Evolutionary conservation across 2,888 invertebrate species (phyloP).

Genomic region (Latrodectus hesperus): DNA sequence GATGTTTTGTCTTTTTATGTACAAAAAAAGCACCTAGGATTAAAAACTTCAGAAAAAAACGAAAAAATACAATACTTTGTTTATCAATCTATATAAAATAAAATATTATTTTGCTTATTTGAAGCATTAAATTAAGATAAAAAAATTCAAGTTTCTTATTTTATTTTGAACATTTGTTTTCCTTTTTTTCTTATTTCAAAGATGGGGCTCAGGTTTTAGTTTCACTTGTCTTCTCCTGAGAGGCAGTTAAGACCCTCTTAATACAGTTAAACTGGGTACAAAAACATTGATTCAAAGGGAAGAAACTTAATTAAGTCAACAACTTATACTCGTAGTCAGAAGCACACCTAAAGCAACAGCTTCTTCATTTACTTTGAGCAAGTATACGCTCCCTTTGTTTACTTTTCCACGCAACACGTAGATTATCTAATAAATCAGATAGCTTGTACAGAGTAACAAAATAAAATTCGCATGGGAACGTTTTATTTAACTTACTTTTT

Average conservation of each 20-base stretch:
- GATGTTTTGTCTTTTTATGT: no score
- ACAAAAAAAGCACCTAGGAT: no score
- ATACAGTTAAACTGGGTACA: constrained; percentile 64
- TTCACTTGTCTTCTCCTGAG: constrained; percentile 44
- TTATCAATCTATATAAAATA: neutral
- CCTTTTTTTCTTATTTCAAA: constrained; percentile 17
- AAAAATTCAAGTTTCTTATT: constrained; percentile 23
- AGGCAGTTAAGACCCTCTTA: constrained; percentile 55
- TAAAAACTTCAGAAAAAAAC: neutral
- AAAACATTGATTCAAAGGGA: constrained; percentile 68
- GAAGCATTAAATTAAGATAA: neutral
- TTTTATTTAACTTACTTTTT: constrained; percentile 68
- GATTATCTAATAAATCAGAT: constrained; percentile 68
- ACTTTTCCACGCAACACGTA: constrained; percentile 63
- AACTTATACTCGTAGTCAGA: constrained; percentile 21
- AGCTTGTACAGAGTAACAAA: constrained; percentile 61
- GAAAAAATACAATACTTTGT: neutral
- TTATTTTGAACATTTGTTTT: constrained; percentile 6
- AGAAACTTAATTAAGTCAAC: constrained; percentile 68
- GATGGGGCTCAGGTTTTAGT: constrained; percentile 40
- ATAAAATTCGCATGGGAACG: constrained; percentile 46
- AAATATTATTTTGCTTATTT: neutral
- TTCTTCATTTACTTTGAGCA: constrained; percentile 57
- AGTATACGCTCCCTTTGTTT: constrained; percentile 52
- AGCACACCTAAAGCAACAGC: constrained; percentile 41